Evolutionary conservation across 2,888 invertebrate genomes (phyloP).

Genomic region (Phasia obesa): DNA sequence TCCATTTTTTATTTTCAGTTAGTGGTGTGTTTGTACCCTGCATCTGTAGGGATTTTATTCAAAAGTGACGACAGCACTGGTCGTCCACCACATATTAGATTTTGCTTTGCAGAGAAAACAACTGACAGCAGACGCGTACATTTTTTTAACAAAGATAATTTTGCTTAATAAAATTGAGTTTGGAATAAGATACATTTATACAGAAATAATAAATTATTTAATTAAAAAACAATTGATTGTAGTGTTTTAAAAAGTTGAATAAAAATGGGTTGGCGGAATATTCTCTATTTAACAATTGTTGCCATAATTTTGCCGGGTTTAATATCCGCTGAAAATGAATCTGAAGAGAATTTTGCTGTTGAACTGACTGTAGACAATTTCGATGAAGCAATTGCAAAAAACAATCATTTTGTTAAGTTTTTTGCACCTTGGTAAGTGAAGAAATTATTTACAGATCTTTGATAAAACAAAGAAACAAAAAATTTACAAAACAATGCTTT

Average conservation of each 20-base stretch:
- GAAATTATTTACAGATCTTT: no score
- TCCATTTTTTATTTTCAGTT: no score
- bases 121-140: no score
- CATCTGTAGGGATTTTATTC: no score
- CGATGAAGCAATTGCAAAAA: constrained; percentile 85
- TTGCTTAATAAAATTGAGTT: no score
- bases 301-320: constrained; percentile 47
- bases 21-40: no score
- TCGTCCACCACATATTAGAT: no score
- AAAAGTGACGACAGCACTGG: no score
- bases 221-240: background rate
- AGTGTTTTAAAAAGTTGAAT: background rate
- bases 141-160: no score
- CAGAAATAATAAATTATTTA: no score
- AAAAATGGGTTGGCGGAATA: constrained; percentile 58
- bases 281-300: constrained; percentile 50
- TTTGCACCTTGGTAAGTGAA: constrained; percentile 89
- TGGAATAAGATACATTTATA: no score
- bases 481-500: background rate
- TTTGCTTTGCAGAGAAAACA: no score
- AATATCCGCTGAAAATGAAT: constrained; percentile 25
- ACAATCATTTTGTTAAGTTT: constrained; percentile 90
- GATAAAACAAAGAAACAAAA: background rate
- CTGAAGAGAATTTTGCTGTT: constrained; percentile 78
- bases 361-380: constrained; percentile 85